These are phyloP conservation scores for Perodicticus potto DNA, from an alignment of 2,797 vertebrate genomes.

Conservation along the genomic window DNA sequence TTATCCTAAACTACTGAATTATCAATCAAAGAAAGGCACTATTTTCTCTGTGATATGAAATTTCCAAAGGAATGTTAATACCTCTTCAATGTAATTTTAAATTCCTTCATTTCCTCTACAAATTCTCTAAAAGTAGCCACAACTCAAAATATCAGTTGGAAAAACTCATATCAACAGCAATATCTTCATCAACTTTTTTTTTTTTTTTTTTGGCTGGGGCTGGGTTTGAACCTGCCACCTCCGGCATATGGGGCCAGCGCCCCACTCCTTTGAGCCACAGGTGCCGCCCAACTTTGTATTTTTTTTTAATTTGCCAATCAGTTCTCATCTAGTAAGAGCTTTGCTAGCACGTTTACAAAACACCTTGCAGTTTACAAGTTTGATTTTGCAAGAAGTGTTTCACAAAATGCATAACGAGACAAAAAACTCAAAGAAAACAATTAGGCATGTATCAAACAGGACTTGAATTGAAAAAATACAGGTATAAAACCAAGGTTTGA, in stretches of 20 bases:
- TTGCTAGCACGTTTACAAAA: slow-evolving; percentile 43
- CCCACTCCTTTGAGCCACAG: too few species aligned
- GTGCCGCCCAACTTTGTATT: not conserved
- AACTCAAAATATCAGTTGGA: slow-evolving; percentile 18
- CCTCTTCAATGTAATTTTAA: slow-evolving; percentile 22
- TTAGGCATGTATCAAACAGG: not conserved
- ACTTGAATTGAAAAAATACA: slow-evolving; percentile 25
- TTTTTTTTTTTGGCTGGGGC: too few species aligned
- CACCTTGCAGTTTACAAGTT: slow-evolving; percentile 54
- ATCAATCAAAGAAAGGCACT: slow-evolving; percentile 30
- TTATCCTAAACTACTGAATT: slow-evolving; percentile 34
- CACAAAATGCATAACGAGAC: slow-evolving; percentile 52
- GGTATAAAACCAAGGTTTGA: slow-evolving; percentile 15
- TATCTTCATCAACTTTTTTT: not conserved
- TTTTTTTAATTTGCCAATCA: not conserved
- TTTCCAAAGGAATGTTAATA: slow-evolving; percentile 41
- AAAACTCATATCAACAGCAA: not conserved
- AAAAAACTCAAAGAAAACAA: slow-evolving; percentile 48
- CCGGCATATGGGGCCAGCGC: too few species aligned
- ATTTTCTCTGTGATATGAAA: not conserved
- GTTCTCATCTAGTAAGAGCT: slow-evolving; percentile 54
- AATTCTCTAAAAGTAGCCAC: slow-evolving; percentile 11
- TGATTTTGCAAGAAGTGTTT: slow-evolving; percentile 55
- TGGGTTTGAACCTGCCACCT: too few species aligned
- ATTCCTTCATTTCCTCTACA: slow-evolving; percentile 45